Evolutionary conservation across 2,113 vertebrate genomes (phyloP).

Genomic region (Zeus faber): DNA sequence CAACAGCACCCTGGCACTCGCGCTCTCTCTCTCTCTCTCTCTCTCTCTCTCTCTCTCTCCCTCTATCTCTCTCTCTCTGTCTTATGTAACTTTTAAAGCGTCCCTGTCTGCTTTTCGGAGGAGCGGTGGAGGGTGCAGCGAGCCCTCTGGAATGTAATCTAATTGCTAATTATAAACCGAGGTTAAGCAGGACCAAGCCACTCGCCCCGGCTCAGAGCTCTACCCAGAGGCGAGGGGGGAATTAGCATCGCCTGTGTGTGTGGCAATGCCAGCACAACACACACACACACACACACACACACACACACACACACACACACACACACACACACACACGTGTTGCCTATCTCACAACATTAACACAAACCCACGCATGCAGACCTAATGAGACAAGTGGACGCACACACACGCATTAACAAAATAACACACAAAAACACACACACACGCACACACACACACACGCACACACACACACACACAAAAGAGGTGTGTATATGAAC

Average conservation of each 20-base stretch:
- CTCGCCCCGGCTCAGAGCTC: conserved; percentile 33
- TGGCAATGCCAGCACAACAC: too few species aligned
- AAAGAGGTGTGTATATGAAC: neutral
- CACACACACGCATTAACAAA: neutral
- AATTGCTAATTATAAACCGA: conserved; percentile 60
- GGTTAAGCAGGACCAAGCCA: conserved; percentile 34
- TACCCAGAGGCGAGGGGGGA: conserved; percentile 27
- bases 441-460: conserved; percentile 19
- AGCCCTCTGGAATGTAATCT: conserved; percentile 45
- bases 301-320: neutral
- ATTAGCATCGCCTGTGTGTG: conserved; percentile 21
- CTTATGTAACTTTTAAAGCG: conserved; percentile 29
- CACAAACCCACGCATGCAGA: neutral
- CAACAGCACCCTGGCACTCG: too few species aligned
- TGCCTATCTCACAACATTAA: too few species aligned
- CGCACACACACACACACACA: neutral
- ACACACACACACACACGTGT: neutral
- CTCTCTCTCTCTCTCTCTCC: conserved; percentile 9
- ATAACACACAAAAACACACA: neutral
- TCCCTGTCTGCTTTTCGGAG: conserved; percentile 24
- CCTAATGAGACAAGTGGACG: neutral
- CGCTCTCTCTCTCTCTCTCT: neutral
- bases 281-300: neutral
- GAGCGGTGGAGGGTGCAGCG: conserved; percentile 22
- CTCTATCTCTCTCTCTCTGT: conserved; percentile 8